Conservation (phyloP, 2,797 vertebrate genomes). For the Chiroxiphia lanceolata region DNA sequence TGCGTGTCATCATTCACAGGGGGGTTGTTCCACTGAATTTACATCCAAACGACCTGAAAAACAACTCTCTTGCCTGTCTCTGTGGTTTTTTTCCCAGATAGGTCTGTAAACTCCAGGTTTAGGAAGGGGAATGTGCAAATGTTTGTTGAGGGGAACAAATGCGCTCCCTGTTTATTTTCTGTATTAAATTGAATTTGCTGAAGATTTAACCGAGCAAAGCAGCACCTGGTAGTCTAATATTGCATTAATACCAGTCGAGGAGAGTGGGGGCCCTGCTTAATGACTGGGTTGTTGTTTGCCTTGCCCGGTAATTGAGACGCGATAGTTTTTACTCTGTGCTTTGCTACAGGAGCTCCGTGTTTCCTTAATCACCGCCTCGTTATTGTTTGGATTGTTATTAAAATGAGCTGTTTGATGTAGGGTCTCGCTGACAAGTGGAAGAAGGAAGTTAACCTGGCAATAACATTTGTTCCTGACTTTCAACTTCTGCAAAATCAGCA, state of each 20-base stretch:
- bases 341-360: neutral
- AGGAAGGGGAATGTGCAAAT: neutral
- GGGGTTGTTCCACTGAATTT: neutral
- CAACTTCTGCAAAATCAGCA: neutral
- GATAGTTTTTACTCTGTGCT: neutral
- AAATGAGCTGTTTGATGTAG: neutral
- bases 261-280: neutral
- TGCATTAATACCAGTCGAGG: neutral
- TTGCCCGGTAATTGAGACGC: neutral
- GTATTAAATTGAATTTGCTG: slow-evolving; percentile 21
- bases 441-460: neutral
- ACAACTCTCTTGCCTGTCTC: neutral
- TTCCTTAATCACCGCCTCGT: slow-evolving; percentile 13
- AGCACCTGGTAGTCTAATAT: slow-evolving; percentile 30
- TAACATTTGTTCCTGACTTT: neutral
- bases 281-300: neutral
- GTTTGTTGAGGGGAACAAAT: neutral
- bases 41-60: neutral
- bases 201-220: slow-evolving; percentile 11
- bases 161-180: neutral
- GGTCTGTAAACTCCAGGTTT: neutral
- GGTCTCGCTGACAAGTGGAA: neutral
- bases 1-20: neutral
- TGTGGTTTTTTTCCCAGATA: neutral
- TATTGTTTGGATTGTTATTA: neutral